Evolutionary conservation across 2,888 invertebrate species (phyloP).

Genomic region (Helleia helle): DNA sequence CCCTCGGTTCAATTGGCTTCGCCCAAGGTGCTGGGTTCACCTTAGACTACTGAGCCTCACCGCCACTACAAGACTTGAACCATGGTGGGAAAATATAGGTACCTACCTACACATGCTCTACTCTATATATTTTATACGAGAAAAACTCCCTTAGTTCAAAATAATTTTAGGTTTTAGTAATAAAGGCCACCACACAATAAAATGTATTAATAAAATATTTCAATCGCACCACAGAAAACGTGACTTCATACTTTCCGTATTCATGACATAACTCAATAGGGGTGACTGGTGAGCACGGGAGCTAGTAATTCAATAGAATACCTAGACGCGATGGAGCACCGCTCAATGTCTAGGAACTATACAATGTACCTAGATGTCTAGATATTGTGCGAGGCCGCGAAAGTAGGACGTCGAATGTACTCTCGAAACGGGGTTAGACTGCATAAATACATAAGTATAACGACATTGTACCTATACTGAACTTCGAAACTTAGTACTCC

Average conservation of each 20-base stretch:
- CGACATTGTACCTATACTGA: not conserved
- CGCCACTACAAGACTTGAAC: too few relatives aligned
- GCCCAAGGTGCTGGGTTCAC: too few relatives aligned
- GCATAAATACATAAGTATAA: conserved; percentile 23
- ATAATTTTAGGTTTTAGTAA: not conserved
- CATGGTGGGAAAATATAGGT: too few relatives aligned
- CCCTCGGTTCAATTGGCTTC: too few relatives aligned
- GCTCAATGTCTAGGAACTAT: conserved; percentile 33
- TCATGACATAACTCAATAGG: conserved; percentile 20
- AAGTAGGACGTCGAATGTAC: conserved; percentile 48
- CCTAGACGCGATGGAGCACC: conserved; percentile 17
- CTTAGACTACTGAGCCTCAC: too few relatives aligned
- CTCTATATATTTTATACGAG: too few relatives aligned
- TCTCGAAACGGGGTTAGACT: conserved; percentile 36
- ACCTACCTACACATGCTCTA: not conserved
- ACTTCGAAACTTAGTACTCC: not conserved
- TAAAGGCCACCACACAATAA: not conserved
- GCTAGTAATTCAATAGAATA: conserved; percentile 21
- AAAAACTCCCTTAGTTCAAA: not conserved
- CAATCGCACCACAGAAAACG: not conserved
- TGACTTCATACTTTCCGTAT: conserved; percentile 5
- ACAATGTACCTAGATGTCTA: conserved; percentile 27
- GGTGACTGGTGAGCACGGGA: conserved; percentile 17
- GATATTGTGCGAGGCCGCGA: conserved; percentile 39
- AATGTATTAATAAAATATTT: not conserved